Evolutionary conservation across 2,888 invertebrate species (phyloP).

Genomic region (Mamestra brassicae): DNA sequence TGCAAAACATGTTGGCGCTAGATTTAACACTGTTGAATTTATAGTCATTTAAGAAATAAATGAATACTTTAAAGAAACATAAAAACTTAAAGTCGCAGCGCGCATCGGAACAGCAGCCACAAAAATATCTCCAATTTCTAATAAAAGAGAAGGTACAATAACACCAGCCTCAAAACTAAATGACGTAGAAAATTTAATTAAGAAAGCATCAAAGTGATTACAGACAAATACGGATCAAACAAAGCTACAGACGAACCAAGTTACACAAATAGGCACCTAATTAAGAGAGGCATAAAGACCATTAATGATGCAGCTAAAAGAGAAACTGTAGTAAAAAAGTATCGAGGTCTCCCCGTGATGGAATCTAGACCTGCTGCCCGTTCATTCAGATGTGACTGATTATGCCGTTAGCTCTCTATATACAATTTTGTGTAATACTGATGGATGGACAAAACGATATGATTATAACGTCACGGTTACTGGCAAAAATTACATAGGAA

Average conservation of each 20-base stretch:
- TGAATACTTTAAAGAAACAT: not conserved
- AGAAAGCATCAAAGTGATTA: slow-evolving; percentile 59
- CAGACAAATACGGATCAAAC: slow-evolving; percentile 63
- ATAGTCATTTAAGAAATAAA: not conserved
- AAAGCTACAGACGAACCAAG: slow-evolving; percentile 29
- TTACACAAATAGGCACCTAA: slow-evolving; percentile 67
- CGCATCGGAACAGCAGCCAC: not conserved
- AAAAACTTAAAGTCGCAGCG: not conserved
- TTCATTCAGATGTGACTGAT: slow-evolving; percentile 77
- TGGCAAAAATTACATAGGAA: slow-evolving; percentile 46
- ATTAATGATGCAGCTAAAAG: slow-evolving; percentile 76
- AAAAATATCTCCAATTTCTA: slow-evolving; percentile 12
- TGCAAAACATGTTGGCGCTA: slow-evolving; percentile 7
- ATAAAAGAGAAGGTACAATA: slow-evolving; percentile 39
- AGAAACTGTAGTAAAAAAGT: slow-evolving; percentile 83
- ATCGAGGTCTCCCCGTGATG: slow-evolving; percentile 80
- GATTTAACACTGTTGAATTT: slow-evolving; percentile 2
- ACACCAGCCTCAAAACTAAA: slow-evolving; percentile 48
- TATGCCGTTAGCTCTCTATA: slow-evolving; percentile 66
- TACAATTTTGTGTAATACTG: slow-evolving; percentile 55
- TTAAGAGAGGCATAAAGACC: slow-evolving; percentile 71
- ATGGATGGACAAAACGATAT: slow-evolving; percentile 53
- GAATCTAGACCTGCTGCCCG: slow-evolving; percentile 77
- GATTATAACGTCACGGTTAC: slow-evolving; percentile 58
- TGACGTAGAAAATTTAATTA: slow-evolving; percentile 64